Percentiles rank a stretch among this genome's conserved stretches.
phyloP scores from a whole-genome alignment of 2,888 invertebrate genomes.

The Chymomyza caudatula region DNA sequence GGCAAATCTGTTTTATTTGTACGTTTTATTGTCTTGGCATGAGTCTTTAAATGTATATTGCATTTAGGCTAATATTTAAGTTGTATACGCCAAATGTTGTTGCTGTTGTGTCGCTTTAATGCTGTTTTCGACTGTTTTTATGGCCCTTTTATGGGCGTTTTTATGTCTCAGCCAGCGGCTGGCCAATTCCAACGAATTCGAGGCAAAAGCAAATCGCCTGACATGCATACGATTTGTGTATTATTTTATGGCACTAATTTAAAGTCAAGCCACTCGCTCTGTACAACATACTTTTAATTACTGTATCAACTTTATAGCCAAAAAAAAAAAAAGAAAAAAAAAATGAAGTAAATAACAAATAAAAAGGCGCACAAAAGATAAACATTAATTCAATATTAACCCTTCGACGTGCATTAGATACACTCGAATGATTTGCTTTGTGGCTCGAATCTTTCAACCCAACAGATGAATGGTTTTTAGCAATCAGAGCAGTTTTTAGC shows the following conservation, averaged over 20 bases:
- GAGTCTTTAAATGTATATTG: conserved; percentile 66
- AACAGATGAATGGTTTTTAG: conserved; percentile 46
- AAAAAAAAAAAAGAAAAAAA: neutral
- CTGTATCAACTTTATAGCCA: conserved; percentile 28
- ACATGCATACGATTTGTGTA: conserved; percentile 19
- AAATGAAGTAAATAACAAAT: conserved; percentile 26
- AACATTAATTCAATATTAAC: conserved; percentile 30
- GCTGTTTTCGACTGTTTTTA: conserved; percentile 54
- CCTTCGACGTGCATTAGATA: conserved; percentile 49
- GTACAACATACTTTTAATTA: conserved; percentile 53
- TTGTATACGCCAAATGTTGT: conserved; percentile 12
- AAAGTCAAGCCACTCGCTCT: conserved; percentile 40
- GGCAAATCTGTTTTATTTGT: conserved; percentile 70
- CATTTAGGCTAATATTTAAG: conserved; percentile 68
- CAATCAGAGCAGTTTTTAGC: conserved; percentile 20
- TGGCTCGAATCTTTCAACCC: conserved; percentile 7
- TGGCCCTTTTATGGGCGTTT: conserved; percentile 63
- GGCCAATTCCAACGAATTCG: conserved; percentile 34
- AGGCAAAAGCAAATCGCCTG: neutral
- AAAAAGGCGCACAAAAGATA: conserved; percentile 4
- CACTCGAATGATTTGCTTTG: conserved; percentile 45
- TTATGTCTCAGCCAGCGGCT: conserved; percentile 52
- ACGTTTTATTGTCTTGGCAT: conserved; percentile 58
- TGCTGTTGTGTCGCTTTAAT: conserved; percentile 39
- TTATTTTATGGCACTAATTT: conserved; percentile 64